Base-by-base conservation (phyloP, 2,113 vertebrate genomes). In the Grantiella picta region DNA sequence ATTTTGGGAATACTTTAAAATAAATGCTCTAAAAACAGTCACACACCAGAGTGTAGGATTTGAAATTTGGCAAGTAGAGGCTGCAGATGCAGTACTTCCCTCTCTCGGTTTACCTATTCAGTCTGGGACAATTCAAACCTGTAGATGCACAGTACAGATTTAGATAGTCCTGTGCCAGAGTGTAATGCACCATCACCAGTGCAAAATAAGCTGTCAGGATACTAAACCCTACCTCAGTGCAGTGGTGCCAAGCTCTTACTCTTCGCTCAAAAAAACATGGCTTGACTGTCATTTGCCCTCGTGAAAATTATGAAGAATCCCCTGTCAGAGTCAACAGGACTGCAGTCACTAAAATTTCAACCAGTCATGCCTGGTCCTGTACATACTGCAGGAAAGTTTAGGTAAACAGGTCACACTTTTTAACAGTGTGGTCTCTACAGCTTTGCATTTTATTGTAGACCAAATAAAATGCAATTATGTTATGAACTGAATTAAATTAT, bases 131-230 rank as follows among this genome's bases (percentile, higher is more conserved):
- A 70, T 29, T 70, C 25, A 57, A 4, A 38, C 25, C 53, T 52
- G 33, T 35, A 79, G 14, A n/a, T n/a, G 21, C 12, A 33, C 1
- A 1, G 13, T 25, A 45, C 25, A 66, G 10, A 23, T 65, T 53
- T 69, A 52, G 31, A 15, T 17, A 49, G 16, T 27, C 14, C 15
- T 52, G 6, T 14, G 44, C 24, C 1, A 1, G 21, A 28, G 12
- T 52, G 19, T 27, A 47, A 61, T 24, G 35, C 7, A n/a, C 6
- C 4, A n/a, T 11, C 66, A 40, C 7, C 0, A 0, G 12, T 47
- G 66, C 25, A 66, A 85, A 82, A 60, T 10, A 31, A 65, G 8
- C 6, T 49, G 5, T 24, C 0, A 3, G 14, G 28, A 29, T 49
- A 31, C 12, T n/a, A 21, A 73, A 61, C n/a, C 14, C 12, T 29